Evolutionary conservation across 2,113 vertebrate species (phyloP).

Genomic region (Chamaea fasciata): DNA sequence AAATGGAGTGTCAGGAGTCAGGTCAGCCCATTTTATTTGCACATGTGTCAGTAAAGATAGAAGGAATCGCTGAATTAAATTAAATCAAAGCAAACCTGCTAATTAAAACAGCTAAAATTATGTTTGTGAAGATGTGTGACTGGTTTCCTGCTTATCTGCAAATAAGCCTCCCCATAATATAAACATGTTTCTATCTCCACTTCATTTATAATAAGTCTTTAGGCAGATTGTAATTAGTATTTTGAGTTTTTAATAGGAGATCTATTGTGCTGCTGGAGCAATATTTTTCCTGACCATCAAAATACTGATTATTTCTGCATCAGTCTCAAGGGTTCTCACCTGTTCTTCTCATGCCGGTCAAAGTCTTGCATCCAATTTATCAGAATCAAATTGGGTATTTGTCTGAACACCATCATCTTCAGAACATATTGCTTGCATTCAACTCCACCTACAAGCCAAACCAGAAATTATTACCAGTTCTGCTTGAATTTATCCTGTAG

Average conservation of each 20-base stretch:
- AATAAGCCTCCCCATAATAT: slow-evolving; percentile 27
- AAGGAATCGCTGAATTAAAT: slow-evolving; percentile 43
- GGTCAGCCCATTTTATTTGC: slow-evolving; percentile 44
- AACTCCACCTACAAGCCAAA: slow-evolving; percentile 23
- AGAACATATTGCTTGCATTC: neutral
- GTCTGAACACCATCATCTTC: neutral
- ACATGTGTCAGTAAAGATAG: slow-evolving; percentile 43
- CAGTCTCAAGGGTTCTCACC: slow-evolving; percentile 36
- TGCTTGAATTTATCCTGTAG: neutral
- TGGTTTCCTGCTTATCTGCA: slow-evolving; percentile 36
- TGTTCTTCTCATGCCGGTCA: slow-evolving; percentile 29
- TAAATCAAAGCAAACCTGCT: slow-evolving; percentile 56
- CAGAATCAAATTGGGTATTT: neutral
- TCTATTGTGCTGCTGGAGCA: neutral
- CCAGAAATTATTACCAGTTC: neutral
- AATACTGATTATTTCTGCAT: slow-evolving; percentile 24
- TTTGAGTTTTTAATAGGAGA: slow-evolving; percentile 26
- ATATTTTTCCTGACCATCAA: slow-evolving; percentile 31
- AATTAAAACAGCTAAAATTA: slow-evolving; percentile 58
- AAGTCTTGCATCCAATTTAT: neutral
- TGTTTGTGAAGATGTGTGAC: slow-evolving; percentile 48
- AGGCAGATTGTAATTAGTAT: slow-evolving; percentile 56
- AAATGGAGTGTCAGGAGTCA: slow-evolving; percentile 23
- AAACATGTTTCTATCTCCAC: slow-evolving; percentile 50
- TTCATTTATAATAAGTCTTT: slow-evolving; percentile 49